Evolutionary conservation across 1,140 invertebrate species (phyloP), one percentile per base, ranked within the genome.

Genomic region (Hydropsyche tenuis): DNA sequence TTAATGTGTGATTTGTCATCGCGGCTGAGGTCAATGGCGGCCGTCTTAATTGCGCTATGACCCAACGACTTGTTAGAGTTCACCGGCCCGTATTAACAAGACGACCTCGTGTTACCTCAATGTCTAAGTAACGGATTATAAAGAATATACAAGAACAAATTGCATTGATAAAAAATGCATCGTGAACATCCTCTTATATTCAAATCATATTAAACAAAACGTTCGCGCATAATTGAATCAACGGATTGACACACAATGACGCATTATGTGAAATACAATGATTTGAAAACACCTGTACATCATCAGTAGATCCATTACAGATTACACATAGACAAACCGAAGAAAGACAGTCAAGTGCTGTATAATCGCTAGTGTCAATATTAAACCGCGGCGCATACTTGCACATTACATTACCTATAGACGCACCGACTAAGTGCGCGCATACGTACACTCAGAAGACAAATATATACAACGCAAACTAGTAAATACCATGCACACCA

Each of bases 41-140:
- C 48, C 45, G 22, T 56, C 68, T 70, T 70, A 70, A 70, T 70
- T 70, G 68, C n/a, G 30, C 30, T 37, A n/a, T 70, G 68, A 70
- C 68, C 68, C 51, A 4, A 12, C 56, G 22, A 60, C 56, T 25
- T 25, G 30, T 37, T 9, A 9, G 20, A 60, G 56, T 60, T 60
- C 48, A 20, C n/a, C 48, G 48, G n/a, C 20, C 48, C 16, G n/a
- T 18, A 53, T 20, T 20, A 53, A 53, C 48, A 20, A 20, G 16
- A 53, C 48, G 30, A 37, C 30, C 30, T 37, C 30, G 9, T 9
- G 9, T 37, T 37, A 37, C 30, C 30, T 37, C 30, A 37, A 9
- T 37, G 30, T 37, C 30, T 37, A 37, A 4, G 30, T 4, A 37
- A 37, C 30, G 30, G 3, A 37, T 37, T 9, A 37, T 37, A 37